Percentiles rank a stretch among this genome's conserved stretches.
These are phyloP conservation scores for Rhinoptilus africanus DNA, from an alignment of 2,113 vertebrate genomes.

Conservation along the genomic window DNA sequence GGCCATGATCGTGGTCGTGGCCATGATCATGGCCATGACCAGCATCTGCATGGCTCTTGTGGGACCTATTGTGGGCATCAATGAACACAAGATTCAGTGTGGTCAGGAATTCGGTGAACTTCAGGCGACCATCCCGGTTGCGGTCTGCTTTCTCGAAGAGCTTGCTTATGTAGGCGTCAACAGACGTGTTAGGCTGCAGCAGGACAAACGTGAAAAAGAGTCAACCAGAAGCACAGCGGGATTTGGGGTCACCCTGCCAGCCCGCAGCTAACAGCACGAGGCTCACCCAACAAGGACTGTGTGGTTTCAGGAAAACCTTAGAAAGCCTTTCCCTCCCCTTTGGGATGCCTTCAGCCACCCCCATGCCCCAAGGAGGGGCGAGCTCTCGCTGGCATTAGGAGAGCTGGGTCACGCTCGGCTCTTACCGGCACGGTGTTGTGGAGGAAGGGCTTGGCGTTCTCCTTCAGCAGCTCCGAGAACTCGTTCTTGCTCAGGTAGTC, in stretches of 20 bases:
- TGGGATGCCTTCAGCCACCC: fast-evolving
- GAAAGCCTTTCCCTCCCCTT: not conserved
- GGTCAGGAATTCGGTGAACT: slow-evolving; percentile 41
- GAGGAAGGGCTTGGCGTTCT: not conserved
- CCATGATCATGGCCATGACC: fast-evolving
- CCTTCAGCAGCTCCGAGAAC: not conserved
- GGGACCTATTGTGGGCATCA: not conserved
- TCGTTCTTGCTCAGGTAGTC: not conserved
- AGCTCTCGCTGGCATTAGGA: fast-evolving
- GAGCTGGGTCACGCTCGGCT: fast-evolving
- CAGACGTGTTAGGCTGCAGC: fast-evolving
- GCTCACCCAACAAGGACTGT: not conserved
- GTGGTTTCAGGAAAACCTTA: not conserved
- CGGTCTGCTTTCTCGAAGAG: not conserved
- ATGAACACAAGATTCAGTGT: not conserved
- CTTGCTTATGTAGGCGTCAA: fast-evolving
- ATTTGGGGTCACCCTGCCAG: not conserved
- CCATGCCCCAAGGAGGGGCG: not conserved
- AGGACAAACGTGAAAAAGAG: not conserved
- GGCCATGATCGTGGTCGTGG: fast-evolving
- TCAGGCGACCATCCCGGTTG: not conserved
- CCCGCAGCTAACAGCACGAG: fast-evolving
- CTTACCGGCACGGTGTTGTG: not conserved
- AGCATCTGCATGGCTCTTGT: no score
- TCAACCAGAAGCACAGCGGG: not conserved